Conservation (phyloP, 2,113 vertebrate species). For the Eptesicus fuscus region DNA sequence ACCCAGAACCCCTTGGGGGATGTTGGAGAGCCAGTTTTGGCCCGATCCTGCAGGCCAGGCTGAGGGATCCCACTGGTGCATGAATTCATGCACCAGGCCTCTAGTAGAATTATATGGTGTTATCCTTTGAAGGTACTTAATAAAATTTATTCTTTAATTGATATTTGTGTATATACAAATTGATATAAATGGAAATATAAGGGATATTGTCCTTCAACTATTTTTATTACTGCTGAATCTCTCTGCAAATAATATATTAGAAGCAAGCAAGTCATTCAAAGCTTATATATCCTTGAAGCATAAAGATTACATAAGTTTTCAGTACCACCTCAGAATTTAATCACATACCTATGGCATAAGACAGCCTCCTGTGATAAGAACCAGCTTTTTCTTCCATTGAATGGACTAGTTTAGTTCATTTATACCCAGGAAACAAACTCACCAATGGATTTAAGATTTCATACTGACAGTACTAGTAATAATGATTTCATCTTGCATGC, state of each 20-base stretch:
- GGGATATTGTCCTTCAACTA: not conserved
- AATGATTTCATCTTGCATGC: constrained; percentile 1
- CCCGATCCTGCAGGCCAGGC: too few species aligned
- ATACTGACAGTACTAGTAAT: not conserved
- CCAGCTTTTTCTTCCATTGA: not conserved
- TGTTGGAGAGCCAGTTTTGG: too few species aligned
- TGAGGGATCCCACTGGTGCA: too few species aligned
- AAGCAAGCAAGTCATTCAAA: not conserved
- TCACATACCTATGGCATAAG: not conserved
- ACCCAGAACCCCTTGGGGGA: too few species aligned
- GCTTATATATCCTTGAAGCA: not conserved
- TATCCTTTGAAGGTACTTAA: not conserved
- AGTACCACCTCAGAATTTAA: not conserved
- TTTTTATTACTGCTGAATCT: not conserved
- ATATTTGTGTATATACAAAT: not conserved
- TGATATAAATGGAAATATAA: not conserved
- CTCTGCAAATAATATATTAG: not conserved
- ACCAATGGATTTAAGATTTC: not conserved
- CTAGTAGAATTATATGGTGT: not conserved
- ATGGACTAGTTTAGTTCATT: constrained; percentile 23
- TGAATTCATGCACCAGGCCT: too few species aligned
- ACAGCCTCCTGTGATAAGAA: not conserved
- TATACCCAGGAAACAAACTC: not conserved
- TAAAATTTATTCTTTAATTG: not conserved
- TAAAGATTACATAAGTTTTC: not conserved